A percentile compares a stretch with the other conserved stretches of the same genome.
phyloP scores from a whole-genome alignment of 2,888 invertebrate species.

The Tillus elongatus region DNA sequence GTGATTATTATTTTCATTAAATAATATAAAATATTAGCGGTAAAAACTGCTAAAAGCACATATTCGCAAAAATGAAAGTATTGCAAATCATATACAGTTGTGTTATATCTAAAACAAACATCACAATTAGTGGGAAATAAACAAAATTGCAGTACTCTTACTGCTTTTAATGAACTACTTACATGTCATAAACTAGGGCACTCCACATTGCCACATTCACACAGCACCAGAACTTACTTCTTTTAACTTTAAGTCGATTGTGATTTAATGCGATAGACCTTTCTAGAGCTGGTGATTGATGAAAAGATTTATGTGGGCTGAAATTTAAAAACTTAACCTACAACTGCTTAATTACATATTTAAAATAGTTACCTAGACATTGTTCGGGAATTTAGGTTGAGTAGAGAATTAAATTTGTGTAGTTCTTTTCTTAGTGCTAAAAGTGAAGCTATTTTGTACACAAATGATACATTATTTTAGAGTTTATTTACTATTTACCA shows the following conservation, averaged over 20 bases:
- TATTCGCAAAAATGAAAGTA: constrained; percentile 43
- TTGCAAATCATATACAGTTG: constrained; percentile 43
- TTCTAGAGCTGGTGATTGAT: constrained; percentile 46
- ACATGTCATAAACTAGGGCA: constrained; percentile 54
- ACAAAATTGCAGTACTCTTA: constrained; percentile 14
- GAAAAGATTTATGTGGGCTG: too few species aligned
- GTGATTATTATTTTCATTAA: constrained; percentile 41
- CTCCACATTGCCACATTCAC: constrained; percentile 49
- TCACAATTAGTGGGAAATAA: too few species aligned
- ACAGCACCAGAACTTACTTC: constrained; percentile 50
- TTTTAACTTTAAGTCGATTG: constrained; percentile 44
- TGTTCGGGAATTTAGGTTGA: too few species aligned
- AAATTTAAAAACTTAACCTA: too few species aligned
- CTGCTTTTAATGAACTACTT: constrained; percentile 33
- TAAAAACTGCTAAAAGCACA: constrained; percentile 39
- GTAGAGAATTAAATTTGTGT: too few species aligned
- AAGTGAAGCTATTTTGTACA: too few species aligned
- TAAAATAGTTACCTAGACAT: too few species aligned
- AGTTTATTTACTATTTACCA: too few species aligned
- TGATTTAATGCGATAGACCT: constrained; percentile 48
- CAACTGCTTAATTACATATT: too few species aligned
- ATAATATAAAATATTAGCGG: constrained; percentile 47
- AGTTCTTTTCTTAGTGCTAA: too few species aligned
- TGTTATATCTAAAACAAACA: constrained; percentile 36
- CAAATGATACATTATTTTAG: too few species aligned